Evolutionary conservation across 2,797 vertebrate species (phyloP).

Genomic region (Tadarida brasiliensis): DNA sequence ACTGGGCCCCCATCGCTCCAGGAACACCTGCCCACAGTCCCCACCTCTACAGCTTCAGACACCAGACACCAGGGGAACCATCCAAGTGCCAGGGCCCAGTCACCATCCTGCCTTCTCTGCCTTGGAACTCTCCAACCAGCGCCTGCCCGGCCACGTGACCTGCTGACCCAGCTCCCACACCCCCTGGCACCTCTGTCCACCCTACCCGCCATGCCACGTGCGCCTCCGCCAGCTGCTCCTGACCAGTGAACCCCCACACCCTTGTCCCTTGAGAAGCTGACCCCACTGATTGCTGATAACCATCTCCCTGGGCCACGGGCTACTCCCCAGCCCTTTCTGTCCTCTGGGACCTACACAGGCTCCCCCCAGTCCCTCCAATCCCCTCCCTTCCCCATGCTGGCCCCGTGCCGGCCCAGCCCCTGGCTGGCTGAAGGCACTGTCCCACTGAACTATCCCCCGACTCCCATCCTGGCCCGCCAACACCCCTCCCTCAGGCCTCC

Average conservation of each 20-base stretch:
- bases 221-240: neutral
- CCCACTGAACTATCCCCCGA: neutral
- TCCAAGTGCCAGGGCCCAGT: fast-evolving
- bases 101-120: fast-evolving
- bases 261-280: neutral
- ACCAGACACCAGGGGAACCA: fast-evolving
- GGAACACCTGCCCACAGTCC: neutral
- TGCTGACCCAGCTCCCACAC: neutral
- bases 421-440: fast-evolving
- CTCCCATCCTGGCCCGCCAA: neutral
- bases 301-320: fast-evolving
- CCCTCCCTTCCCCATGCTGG: neutral
- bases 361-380: fast-evolving
- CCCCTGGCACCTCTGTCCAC: neutral
- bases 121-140: neutral
- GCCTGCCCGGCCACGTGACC: fast-evolving
- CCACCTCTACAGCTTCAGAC: fast-evolving
- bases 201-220: fast-evolving
- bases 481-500: neutral
- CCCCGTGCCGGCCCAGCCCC: neutral
- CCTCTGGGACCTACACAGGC: fast-evolving
- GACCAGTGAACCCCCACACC: fast-evolving
- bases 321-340: fast-evolving
- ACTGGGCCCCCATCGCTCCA: too few species aligned
- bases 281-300: fast-evolving